Evolutionary conservation across 2,888 invertebrate genomes (phyloP), one percentile per base, ranked within the genome.

Genomic region (Hypercompe scribonia): DNA sequence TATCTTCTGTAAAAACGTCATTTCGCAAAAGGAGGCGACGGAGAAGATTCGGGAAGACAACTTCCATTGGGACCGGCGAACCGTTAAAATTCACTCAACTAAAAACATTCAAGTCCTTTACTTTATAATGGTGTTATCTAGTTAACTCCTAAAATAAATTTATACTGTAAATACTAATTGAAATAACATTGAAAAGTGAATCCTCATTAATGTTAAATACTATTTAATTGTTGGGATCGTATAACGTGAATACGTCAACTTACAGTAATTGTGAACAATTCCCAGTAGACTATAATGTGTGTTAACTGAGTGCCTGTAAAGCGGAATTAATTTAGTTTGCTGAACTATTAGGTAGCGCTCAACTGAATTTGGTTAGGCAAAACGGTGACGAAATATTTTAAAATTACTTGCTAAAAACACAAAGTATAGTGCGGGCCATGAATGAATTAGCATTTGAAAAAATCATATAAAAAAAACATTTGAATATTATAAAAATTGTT

Each of bases 261-360:
- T 66, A 70, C 73, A 68, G 54, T 61, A 75, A 73, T 78, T 34
- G 39, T 71, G 31, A 54, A 69, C 39, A 69, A 69, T 70, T n/a
- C 70, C 46, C 31, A 69, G 61, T 73, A 28, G 72, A 70, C 63
- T 67, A 71, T 65, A 69, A 75, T 65, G 70, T 77, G 70, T 74
- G 75, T 71, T 68, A 69, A 71, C 78, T 65, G 75, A 77, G 73
- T 75, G 79, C 73, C 74, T 78, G 77, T 83, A 72, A 78, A 82
- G 76, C 71, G 65, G 76, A 81, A 84, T 81, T 84, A 84, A 84
- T 82, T 81, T 69, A 78, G 80, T 83, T 83, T 80, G 79, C 76
- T 80, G 72, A 84, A 86, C 82, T 84, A 84, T 85, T 84, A 84
- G 80, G 79, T 74, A 77, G 58, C 77, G 76, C 73, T 82, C 84